Percentiles rank a stretch among this genome's conserved stretches.
These are phyloP conservation scores for Palaemon carinicauda DNA, from an alignment of 1,140 invertebrate species.

Conservation along the genomic window DNA sequence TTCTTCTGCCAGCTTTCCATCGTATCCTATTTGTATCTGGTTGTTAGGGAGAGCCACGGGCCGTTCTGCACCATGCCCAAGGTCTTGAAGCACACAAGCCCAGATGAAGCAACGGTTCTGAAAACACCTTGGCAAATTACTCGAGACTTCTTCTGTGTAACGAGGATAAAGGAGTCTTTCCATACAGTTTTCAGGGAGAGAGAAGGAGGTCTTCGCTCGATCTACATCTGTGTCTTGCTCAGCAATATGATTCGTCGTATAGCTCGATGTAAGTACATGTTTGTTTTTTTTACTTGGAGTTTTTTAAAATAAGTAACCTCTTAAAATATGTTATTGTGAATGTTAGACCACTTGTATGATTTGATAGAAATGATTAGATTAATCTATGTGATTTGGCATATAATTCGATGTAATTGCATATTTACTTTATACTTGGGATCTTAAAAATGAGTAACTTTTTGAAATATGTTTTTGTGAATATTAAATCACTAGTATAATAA, in stretches of 20 bases:
- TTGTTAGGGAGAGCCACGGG: conserved; percentile 42
- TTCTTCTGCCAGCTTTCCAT: conserved; percentile 15
- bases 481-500: too few relatives aligned
- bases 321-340: too few relatives aligned
- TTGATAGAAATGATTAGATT: too few relatives aligned
- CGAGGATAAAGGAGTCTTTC: conserved; percentile 25
- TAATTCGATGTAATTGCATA: too few relatives aligned
- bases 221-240: conserved; percentile 18
- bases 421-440: too few relatives aligned
- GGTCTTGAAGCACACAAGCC: not conserved
- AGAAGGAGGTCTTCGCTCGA: conserved; percentile 11
- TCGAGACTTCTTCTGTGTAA: conserved; percentile 30
- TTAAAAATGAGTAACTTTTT: too few relatives aligned
- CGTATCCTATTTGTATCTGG: conserved; percentile 30
- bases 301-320: too few relatives aligned
- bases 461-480: too few relatives aligned
- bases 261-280: not conserved
- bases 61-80: not conserved
- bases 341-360: too few relatives aligned
- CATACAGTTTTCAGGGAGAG: conserved; percentile 37
- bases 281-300: too few relatives aligned
- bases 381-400: too few relatives aligned
- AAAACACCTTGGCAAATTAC: not conserved
- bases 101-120: not conserved
- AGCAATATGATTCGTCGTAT: conserved; percentile 42